These are phyloP conservation scores for Neodon shergylaensis DNA, from an alignment of 2,113 vertebrate genomes.

Conservation along the genomic window DNA sequence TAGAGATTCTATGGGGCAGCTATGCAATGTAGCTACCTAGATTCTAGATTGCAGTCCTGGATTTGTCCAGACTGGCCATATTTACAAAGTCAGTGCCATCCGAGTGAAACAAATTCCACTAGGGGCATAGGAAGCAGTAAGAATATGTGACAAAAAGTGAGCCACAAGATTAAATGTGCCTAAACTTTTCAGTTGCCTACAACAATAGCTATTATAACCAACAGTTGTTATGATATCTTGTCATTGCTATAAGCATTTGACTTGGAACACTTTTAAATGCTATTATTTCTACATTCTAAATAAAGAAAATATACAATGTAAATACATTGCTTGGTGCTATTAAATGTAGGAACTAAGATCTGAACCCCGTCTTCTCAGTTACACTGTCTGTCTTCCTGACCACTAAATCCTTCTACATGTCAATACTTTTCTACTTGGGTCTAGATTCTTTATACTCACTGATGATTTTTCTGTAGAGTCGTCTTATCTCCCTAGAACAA, in stretches of 20 bases:
- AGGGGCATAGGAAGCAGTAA: background rate
- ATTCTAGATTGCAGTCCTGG: background rate
- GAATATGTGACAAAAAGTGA: background rate
- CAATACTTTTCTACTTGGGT: background rate
- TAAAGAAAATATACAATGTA: background rate
- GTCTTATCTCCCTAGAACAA: background rate
- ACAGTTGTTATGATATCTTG: background rate
- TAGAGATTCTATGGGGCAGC: background rate
- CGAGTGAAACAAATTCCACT: background rate
- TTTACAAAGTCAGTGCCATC: background rate
- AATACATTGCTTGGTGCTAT: background rate
- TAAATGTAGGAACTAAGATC: background rate
- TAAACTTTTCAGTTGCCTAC: background rate
- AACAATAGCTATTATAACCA: background rate
- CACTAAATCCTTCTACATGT: background rate
- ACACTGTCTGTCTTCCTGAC: background rate
- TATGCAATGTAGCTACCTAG: background rate
- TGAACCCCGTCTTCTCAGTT: background rate
- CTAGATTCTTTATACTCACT: background rate
- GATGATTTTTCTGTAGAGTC: background rate
- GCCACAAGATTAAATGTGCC: background rate
- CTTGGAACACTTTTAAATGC: background rate
- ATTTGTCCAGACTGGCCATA: background rate
- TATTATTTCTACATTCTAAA: background rate
- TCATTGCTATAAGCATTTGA: background rate